phyloP scores from a whole-genome alignment of 2,113 vertebrate species.

The Erythrocercus mccallii region DNA sequence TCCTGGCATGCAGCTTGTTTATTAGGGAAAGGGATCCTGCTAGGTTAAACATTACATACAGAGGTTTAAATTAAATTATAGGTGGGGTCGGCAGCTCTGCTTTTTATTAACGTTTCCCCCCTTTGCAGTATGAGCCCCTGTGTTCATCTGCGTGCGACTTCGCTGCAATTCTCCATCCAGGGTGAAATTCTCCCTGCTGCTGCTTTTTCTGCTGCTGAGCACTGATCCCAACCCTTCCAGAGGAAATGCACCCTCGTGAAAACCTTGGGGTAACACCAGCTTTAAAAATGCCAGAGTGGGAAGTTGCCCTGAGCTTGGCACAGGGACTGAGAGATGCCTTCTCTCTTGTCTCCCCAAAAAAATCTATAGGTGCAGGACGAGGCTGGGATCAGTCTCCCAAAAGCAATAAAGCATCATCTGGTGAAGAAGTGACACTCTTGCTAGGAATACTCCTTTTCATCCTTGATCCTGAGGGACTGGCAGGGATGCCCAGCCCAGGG shows the following conservation, averaged over 20 bases:
- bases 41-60: constrained; percentile 28
- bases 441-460: not conserved
- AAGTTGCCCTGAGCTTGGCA: not conserved
- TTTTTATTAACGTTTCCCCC: constrained; percentile 1
- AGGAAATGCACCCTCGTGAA: not conserved
- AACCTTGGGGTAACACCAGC: not conserved
- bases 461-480: not conserved
- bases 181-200: not conserved
- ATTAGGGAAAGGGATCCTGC: constrained; percentile 18
- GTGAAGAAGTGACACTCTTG: not conserved
- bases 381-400: not conserved
- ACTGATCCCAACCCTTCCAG: not conserved
- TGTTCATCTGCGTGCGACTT: not conserved
- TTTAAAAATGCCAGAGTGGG: not conserved
- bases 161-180: rapidly evolving
- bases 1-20: not conserved
- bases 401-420: not conserved
- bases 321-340: too few relatives aligned
- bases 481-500: not conserved
- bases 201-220: not conserved
- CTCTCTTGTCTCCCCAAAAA: not conserved
- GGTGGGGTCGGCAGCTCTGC: constrained; percentile 34
- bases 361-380: not conserved
- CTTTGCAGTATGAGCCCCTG: not conserved
- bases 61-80: constrained; percentile 39